Conservation (phyloP, 2,113 vertebrate species). For the Zapornia atra region DNA sequence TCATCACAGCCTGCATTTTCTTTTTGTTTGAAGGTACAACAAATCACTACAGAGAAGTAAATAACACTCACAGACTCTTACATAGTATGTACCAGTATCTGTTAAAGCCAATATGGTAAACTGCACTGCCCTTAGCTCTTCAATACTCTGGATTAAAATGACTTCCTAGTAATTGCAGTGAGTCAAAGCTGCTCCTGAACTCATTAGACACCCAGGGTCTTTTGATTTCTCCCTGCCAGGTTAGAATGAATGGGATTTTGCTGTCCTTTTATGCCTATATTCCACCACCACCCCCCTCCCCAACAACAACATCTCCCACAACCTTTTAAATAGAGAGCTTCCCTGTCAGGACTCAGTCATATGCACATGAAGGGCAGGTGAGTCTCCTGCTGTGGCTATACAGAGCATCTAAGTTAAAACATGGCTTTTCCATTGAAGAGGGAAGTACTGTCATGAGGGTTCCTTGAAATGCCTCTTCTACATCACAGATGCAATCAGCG, state of each 20-base stretch:
- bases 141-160: neutral
- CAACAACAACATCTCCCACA: neutral
- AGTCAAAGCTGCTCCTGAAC: neutral
- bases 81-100: neutral
- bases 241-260: neutral
- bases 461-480: neutral
- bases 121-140: neutral
- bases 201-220: neutral
- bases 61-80: neutral
- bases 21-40: neutral
- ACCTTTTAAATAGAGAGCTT: neutral
- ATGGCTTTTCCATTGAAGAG: neutral
- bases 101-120: neutral
- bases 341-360: neutral
- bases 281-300: neutral
- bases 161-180: neutral
- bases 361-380: neutral
- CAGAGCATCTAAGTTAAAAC: neutral
- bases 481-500: neutral
- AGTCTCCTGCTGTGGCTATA: neutral
- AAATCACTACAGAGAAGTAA: neutral
- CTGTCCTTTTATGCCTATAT: neutral
- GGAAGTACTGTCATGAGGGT: neutral
- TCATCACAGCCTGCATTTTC: neutral
- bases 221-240: neutral